Percentiles rank a stretch among this genome's conserved stretches.
Evolutionary conservation across 30 jellyfish, hydroid and myxozoan species (phyloP).

Genomic region (Nemopilema nomurai): DNA sequence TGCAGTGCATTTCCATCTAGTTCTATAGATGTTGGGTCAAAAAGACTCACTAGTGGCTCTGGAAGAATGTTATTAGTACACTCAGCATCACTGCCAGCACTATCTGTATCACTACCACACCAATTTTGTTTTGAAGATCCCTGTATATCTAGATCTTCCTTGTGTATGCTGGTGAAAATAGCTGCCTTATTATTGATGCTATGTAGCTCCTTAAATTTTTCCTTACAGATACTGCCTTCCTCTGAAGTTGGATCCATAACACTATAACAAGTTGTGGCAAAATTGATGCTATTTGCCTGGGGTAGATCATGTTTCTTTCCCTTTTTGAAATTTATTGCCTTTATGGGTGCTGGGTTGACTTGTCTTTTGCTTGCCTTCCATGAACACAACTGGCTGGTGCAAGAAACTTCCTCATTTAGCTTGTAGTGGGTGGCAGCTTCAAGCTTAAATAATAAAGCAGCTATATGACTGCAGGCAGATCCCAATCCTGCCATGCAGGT

Average conservation of each 20-base stretch:
- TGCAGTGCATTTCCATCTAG: constrained; percentile 2
- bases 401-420: constrained; percentile 28
- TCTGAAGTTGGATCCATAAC: not conserved
- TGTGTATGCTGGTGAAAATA: constrained; percentile 23
- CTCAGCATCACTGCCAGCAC: constrained; percentile 22
- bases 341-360: constrained; percentile 5
- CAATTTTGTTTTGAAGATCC: not conserved
- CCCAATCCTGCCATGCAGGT: constrained; percentile 44
- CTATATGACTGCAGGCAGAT: constrained; percentile 53
- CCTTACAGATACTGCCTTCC: not conserved
- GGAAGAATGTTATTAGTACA: constrained; percentile 19
- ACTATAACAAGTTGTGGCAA: constrained; percentile 14
- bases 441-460: constrained; percentile 32
- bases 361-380: constrained; percentile 24
- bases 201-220: constrained; percentile 9
- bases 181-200: constrained; percentile 6
- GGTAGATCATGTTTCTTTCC: constrained; percentile 18
- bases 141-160: not conserved
- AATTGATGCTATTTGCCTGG: constrained; percentile 4
- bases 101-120: constrained; percentile 38
- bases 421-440: constrained; percentile 53
- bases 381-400: constrained; percentile 38
- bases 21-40: constrained; percentile 37
- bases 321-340: constrained; percentile 11
- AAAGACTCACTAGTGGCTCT: constrained; percentile 33